Conservation (phyloP, 2,888 invertebrate species). For the Anagyrus pseudococci region DNA sequence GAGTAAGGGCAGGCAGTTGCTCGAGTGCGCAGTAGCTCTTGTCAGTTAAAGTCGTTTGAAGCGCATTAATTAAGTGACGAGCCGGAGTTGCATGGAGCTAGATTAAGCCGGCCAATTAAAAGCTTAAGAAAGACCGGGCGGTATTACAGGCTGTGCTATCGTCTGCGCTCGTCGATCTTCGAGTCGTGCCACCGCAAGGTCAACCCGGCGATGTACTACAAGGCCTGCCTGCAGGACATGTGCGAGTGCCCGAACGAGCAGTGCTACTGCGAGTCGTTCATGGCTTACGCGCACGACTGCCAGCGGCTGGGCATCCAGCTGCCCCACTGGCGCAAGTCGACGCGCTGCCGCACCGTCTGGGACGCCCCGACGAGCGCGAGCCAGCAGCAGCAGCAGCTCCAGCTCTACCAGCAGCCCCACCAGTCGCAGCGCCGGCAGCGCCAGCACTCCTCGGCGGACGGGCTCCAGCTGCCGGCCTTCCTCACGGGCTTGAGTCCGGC, state of each 20-base stretch:
- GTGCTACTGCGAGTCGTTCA: conserved; percentile 90
- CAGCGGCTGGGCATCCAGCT: conserved; percentile 77
- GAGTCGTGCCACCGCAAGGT: conserved; percentile 80
- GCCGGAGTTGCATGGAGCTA: too few species aligned
- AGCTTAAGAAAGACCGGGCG: background rate
- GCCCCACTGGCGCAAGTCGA: conserved; percentile 74
- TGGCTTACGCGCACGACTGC: conserved; percentile 89
- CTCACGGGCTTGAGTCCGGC: conserved; percentile 1
- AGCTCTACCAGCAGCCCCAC: conserved; percentile 75
- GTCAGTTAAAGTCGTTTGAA: too few species aligned
- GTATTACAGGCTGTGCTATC: conserved; percentile 63
- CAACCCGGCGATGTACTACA: conserved; percentile 82
- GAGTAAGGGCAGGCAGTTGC: too few species aligned
- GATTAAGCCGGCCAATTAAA: too few species aligned
- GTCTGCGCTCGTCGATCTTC: conserved; percentile 68
- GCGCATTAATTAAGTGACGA: too few species aligned
- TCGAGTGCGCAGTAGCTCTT: too few species aligned
- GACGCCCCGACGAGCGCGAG: conserved; percentile 38
- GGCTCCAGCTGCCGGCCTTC: conserved; percentile 18
- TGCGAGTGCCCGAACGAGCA: conserved; percentile 82
- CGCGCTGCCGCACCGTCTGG: conserved; percentile 69
- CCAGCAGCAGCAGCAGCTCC: conserved; percentile 74
- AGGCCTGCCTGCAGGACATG: conserved; percentile 86
- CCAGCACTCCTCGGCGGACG: conserved; percentile 47
- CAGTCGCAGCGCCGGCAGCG: conserved; percentile 72